These are phyloP conservation scores for Microplitis demolitor DNA, from an alignment of 1,140 invertebrate species.

Conservation along the genomic window DNA sequence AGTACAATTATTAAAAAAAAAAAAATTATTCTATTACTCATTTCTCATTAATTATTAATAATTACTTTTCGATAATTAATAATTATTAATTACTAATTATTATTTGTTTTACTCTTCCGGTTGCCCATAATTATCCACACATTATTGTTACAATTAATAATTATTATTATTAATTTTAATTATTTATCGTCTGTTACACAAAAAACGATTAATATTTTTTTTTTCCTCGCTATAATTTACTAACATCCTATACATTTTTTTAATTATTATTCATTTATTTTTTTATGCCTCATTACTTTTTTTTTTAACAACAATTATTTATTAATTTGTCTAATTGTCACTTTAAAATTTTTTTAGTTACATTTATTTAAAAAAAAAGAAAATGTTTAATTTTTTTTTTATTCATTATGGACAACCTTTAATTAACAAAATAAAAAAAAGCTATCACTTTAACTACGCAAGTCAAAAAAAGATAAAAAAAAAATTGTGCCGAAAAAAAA, in stretches of 20 bases:
- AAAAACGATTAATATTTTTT: constrained; percentile 52
- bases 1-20: constrained; percentile 52
- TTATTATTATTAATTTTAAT: background rate
- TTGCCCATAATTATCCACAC: constrained; percentile 56
- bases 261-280: constrained; percentile 29
- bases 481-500: constrained; percentile 40
- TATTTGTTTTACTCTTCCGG: constrained; percentile 37
- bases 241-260: constrained; percentile 53
- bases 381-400: constrained; percentile 32
- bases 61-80: background rate
- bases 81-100: background rate
- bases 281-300: constrained; percentile 18
- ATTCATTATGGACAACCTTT: constrained; percentile 58
- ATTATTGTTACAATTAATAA: constrained; percentile 27
- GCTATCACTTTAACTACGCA: constrained; percentile 39
- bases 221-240: constrained; percentile 54
- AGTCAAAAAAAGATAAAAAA: constrained; percentile 36
- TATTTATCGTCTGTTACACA: constrained; percentile 38
- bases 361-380: constrained; percentile 31
- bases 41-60: constrained; percentile 12
- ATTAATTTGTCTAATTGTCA: constrained; percentile 19
- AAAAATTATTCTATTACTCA: constrained; percentile 50
- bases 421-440: constrained; percentile 42
- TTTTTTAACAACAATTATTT: background rate
- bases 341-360: constrained; percentile 7